phyloP scores from a whole-genome alignment of 92 coral and sea anemone genomes.

The Muricea muricata region DNA sequence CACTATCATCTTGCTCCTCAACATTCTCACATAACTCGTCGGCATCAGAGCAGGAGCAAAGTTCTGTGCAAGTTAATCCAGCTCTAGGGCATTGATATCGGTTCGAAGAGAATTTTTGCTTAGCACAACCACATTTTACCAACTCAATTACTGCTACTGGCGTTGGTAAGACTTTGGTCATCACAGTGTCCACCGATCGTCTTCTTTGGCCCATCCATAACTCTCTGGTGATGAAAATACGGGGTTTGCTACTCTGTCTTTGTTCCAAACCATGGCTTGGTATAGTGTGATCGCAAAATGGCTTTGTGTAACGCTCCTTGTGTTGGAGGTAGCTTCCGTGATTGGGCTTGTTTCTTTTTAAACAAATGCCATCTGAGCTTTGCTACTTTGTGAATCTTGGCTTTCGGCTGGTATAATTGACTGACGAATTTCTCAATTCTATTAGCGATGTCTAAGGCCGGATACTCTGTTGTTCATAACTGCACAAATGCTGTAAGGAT shows the following conservation, averaged over 20 bases:
- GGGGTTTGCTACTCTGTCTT: neutral
- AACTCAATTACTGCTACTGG: neutral
- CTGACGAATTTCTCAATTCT: neutral
- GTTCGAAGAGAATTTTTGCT: neutral
- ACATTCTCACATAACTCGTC: too few relatives aligned
- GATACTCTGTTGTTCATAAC: conserved; percentile 43
- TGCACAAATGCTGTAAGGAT: conserved; percentile 30
- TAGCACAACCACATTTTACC: neutral
- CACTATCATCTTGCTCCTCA: too few relatives aligned
- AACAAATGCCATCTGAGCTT: neutral
- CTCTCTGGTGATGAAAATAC: neutral
- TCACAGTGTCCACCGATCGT: neutral
- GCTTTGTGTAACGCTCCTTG: neutral
- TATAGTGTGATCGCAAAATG: neutral
- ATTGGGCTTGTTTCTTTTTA: neutral
- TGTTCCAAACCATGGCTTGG: neutral
- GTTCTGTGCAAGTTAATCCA: neutral
- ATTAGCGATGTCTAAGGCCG: neutral
- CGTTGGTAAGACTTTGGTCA: neutral
- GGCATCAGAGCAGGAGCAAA: neutral
- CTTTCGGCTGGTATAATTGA: conserved; percentile 40
- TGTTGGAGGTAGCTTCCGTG: neutral
- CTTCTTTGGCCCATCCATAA: neutral
- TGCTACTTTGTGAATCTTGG: conserved; percentile 20
- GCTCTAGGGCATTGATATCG: neutral